Conservation (phyloP, 2,888 invertebrate species). For the Mythimna pallens region DNA sequence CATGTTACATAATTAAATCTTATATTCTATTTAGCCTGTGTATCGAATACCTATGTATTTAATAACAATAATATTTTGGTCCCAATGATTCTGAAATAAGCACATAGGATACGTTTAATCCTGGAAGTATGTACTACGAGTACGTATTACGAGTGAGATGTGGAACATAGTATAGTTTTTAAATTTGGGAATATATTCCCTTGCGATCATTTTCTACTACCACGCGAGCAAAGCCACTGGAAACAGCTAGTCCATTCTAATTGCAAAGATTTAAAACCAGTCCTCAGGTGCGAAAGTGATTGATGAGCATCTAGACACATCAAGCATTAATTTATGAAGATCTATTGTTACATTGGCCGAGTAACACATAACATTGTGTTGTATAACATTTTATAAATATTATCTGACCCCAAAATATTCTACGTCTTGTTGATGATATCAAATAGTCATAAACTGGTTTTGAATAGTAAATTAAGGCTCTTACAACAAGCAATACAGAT, state of each 20-base stretch:
- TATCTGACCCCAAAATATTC: slow-evolving; percentile 4
- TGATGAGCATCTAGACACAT: neutral
- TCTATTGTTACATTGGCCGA: slow-evolving; percentile 16
- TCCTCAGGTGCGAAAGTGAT: slow-evolving; percentile 3
- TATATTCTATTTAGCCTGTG: no score
- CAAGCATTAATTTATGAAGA: slow-evolving; percentile 3
- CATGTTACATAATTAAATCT: no score
- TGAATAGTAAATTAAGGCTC: neutral
- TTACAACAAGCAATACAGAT: neutral
- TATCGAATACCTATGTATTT: no score
- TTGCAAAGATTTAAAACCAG: neutral
- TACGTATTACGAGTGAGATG: no score
- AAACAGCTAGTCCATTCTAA: neutral
- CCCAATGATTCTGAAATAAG: no score
- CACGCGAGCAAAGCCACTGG: no score
- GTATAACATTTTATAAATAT: neutral
- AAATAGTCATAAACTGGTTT: slow-evolving; percentile 6
- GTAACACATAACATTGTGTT: slow-evolving; percentile 4
- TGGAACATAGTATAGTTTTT: no score
- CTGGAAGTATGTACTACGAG: no score
- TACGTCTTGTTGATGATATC: neutral
- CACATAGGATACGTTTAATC: no score
- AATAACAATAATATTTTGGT: no score
- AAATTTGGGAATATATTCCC: no score
- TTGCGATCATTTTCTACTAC: no score